Conservation (phyloP, 1,140 invertebrate genomes). For the Drosophila guanche region DNA sequence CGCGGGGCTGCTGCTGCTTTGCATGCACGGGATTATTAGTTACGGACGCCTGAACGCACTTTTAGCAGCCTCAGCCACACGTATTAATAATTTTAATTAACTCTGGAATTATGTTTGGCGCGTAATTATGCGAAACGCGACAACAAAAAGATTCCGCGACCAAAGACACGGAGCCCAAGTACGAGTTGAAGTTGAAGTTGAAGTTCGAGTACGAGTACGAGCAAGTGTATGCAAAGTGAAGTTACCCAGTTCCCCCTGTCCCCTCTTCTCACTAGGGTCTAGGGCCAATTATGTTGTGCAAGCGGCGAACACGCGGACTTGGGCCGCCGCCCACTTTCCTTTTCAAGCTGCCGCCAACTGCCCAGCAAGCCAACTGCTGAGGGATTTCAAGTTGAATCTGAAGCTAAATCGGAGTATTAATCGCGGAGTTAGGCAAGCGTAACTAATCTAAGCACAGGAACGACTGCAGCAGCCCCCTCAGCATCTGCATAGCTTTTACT, state of each 20-base stretch:
- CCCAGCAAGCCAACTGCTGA: neutral
- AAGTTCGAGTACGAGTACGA: conserved; percentile 9
- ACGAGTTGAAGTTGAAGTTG: neutral
- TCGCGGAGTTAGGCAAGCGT: conserved; percentile 56
- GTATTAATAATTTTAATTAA: conserved; percentile 77
- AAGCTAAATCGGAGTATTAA: neutral
- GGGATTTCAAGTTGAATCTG: neutral
- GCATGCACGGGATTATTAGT: conserved; percentile 75
- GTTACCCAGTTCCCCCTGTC: conserved; percentile 6
- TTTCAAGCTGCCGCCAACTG: conserved; percentile 64
- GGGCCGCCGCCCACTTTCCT: conserved; percentile 64
- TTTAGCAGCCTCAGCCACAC: conserved; percentile 20
- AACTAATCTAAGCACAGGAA: conserved; percentile 48
- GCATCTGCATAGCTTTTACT: too few species aligned
- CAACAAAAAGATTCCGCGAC: conserved; percentile 2
- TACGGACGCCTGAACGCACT: conserved; percentile 80
- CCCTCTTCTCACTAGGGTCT: neutral
- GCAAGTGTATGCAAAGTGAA: conserved; percentile 55
- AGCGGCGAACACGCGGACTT: neutral
- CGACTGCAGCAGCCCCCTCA: too few species aligned
- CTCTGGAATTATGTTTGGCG: conserved; percentile 72
- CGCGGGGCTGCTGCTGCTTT: conserved; percentile 36
- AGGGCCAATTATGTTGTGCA: conserved; percentile 57
- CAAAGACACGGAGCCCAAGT: neutral
- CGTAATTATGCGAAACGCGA: conserved; percentile 80